These are phyloP conservation scores for Tauraco erythrolophus DNA, from an alignment of 2,113 vertebrate genomes.

Conservation along the genomic window DNA sequence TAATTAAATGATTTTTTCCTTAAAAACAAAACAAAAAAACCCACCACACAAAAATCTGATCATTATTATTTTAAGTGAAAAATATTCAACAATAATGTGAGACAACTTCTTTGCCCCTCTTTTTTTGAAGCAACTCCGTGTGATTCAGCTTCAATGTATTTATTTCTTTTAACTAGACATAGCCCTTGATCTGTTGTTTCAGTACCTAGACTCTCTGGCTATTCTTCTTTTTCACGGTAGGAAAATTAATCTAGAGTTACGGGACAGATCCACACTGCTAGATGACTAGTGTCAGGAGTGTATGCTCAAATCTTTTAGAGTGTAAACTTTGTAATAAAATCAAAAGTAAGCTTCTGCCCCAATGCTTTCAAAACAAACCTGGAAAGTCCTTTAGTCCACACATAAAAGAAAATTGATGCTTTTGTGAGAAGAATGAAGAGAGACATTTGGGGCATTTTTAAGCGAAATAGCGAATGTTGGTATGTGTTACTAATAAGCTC, in stretches of 20 bases:
- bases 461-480: background rate
- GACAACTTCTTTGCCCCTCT: background rate
- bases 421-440: background rate
- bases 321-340: background rate
- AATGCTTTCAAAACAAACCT: background rate
- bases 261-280: background rate
- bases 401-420: background rate
- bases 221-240: background rate
- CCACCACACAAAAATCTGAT: background rate
- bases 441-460: background rate
- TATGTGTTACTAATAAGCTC: background rate
- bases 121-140: background rate
- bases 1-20: background rate
- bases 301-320: background rate
- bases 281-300: background rate
- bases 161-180: background rate
- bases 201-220: background rate
- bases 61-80: background rate
- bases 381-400: background rate
- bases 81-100: background rate
- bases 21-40: background rate
- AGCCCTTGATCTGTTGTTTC: background rate
- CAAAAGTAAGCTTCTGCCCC: background rate
- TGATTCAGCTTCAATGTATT: background rate
- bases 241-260: background rate